Percentiles rank a stretch among this genome's conserved stretches.
phyloP scores from a whole-genome alignment of 2,888 invertebrate genomes.

The Aphodius sticticus region DNA sequence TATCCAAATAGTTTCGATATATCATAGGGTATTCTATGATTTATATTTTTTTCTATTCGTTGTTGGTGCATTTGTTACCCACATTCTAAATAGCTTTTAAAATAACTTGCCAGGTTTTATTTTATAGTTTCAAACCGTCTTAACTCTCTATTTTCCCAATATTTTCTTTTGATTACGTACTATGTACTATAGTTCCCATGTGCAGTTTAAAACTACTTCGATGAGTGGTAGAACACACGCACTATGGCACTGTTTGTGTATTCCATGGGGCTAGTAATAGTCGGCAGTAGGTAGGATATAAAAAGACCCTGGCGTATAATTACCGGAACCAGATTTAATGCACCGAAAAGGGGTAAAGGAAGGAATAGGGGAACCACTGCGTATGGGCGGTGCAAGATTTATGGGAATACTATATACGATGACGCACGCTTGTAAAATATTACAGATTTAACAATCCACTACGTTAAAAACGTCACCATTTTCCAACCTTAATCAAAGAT shows the following conservation, averaged over 20 bases:
- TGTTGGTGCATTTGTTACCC: too few species aligned
- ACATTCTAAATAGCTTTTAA: too few species aligned
- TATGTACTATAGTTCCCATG: too few species aligned
- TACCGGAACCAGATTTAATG: constrained; percentile 19
- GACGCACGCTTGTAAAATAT: constrained; percentile 20
- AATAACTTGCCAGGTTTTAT: too few species aligned
- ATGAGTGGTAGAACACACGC: background rate
- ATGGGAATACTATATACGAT: background rate
- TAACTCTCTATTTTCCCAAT: too few species aligned
- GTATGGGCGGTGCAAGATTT: constrained; percentile 21
- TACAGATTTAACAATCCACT: background rate
- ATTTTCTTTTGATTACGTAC: too few species aligned
- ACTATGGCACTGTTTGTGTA: background rate
- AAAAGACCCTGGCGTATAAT: constrained; percentile 13
- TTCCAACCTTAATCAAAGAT: background rate
- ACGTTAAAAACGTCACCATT: background rate
- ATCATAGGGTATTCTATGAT: too few species aligned
- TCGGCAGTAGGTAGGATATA: background rate
- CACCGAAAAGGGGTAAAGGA: constrained; percentile 17
- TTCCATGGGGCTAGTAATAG: background rate
- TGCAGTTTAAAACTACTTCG: too few species aligned
- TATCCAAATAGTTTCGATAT: background rate
- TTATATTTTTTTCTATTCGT: too few species aligned
- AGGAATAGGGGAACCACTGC: constrained; percentile 27
- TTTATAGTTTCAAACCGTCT: too few species aligned